These are phyloP conservation scores for Carollia perspicillata DNA, from an alignment of 2,113 vertebrate species.

Conservation along the genomic window DNA sequence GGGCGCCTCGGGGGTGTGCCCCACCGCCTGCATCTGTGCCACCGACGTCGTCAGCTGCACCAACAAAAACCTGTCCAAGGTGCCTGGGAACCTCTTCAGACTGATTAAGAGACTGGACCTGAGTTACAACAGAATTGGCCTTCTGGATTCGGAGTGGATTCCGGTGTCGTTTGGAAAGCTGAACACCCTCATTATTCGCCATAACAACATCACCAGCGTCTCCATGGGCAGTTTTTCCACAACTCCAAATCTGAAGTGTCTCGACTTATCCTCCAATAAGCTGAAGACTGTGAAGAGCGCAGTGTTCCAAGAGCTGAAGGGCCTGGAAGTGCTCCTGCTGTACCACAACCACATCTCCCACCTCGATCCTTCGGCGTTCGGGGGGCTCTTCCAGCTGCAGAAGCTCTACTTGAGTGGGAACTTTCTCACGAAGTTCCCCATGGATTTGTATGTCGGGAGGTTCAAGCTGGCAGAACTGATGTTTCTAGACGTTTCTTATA, in stretches of 20 bases:
- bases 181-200: slow-evolving; percentile 85
- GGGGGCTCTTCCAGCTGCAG: slow-evolving; percentile 82
- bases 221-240: slow-evolving; percentile 84
- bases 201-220: slow-evolving; percentile 87
- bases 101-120: slow-evolving; percentile 89
- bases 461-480: slow-evolving; percentile 85
- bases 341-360: slow-evolving; percentile 89
- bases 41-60: slow-evolving; percentile 94
- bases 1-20: slow-evolving; percentile 70
- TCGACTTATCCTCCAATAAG: slow-evolving; percentile 95
- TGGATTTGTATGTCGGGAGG: slow-evolving; percentile 84
- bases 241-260: slow-evolving; percentile 85
- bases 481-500: slow-evolving; percentile 93
- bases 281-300: slow-evolving; percentile 82
- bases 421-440: slow-evolving; percentile 90
- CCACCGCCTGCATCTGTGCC: slow-evolving; percentile 86
- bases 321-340: slow-evolving; percentile 91
- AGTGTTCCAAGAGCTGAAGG: slow-evolving; percentile 86
- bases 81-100: slow-evolving; percentile 83
- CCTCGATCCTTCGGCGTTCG: slow-evolving; percentile 86
- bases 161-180: slow-evolving; percentile 85
- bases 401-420: slow-evolving; percentile 96
- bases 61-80: slow-evolving; percentile 78
- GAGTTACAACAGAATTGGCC: slow-evolving; percentile 88
- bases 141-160: slow-evolving; percentile 79